Conservation (phyloP, 2,888 invertebrate genomes). For the Leptura quadrifasciata region DNA sequence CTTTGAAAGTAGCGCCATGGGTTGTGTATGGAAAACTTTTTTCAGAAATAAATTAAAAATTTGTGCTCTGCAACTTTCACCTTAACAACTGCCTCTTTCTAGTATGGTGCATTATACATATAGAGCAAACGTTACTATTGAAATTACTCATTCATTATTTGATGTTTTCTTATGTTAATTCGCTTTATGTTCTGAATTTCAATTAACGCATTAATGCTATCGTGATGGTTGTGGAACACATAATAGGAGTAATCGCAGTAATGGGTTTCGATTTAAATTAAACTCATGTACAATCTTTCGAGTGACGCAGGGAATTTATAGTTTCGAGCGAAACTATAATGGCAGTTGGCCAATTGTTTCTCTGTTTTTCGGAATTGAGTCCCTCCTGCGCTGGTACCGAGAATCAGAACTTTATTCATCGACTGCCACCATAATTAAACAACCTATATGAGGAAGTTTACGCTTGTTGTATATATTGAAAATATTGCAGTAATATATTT, state of each 20-base stretch:
- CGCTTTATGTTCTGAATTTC: constrained; percentile 24
- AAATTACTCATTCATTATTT: constrained; percentile 28
- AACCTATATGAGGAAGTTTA: no score
- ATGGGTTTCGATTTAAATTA: constrained; percentile 25
- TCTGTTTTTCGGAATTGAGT: neutral
- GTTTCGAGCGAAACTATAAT: constrained; percentile 10
- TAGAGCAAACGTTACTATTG: neutral
- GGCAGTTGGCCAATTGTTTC: constrained; percentile 18
- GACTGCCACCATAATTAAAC: neutral
- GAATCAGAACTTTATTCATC: neutral
- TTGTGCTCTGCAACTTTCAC: constrained; percentile 49
- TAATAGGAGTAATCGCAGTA: constrained; percentile 5
- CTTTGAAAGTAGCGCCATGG: constrained; percentile 52
- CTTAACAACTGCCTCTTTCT: constrained; percentile 37
- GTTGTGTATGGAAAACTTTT: constrained; percentile 46
- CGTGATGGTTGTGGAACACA: constrained; percentile 3
- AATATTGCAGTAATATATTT: no score
- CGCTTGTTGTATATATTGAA: no score
- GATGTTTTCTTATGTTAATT: constrained; percentile 30
- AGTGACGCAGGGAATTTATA: constrained; percentile 27
- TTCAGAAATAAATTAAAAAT: constrained; percentile 46
- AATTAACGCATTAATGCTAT: constrained; percentile 28
- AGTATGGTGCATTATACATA: neutral
- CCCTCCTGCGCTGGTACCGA: neutral
- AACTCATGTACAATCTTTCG: constrained; percentile 14